Percentiles rank a stretch among this genome's conserved stretches.
These are phyloP conservation scores for Sarcophaga rosellei DNA, from an alignment of 2,888 invertebrate species.

Conservation along the genomic window DNA sequence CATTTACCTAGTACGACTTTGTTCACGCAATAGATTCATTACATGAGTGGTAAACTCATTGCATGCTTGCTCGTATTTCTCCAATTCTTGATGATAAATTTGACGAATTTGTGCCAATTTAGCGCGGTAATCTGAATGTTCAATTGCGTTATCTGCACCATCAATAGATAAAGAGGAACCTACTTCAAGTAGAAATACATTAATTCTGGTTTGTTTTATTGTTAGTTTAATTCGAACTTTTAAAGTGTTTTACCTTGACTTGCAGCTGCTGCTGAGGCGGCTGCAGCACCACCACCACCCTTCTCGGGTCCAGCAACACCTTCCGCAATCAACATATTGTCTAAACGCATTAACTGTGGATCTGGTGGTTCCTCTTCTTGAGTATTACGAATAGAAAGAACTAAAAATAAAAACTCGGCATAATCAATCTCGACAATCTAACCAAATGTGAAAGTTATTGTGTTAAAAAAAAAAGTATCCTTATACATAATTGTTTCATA, in stretches of 20 bases:
- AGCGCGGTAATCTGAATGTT: conserved; percentile 99
- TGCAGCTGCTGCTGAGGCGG: conserved; percentile 94
- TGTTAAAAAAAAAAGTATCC: too few species aligned
- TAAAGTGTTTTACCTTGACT: conserved; percentile 84
- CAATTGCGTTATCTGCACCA: conserved; percentile 95
- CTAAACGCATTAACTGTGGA: conserved; percentile 98
- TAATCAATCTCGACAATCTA: too few species aligned
- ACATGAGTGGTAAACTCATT: conserved; percentile 99
- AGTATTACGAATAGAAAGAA: conserved; percentile 96
- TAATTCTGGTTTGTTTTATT: conserved; percentile 11
- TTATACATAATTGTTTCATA: too few species aligned
- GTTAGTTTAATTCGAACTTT: background rate
- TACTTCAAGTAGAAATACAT: conserved; percentile 63
- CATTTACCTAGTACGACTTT: conserved; percentile 90
- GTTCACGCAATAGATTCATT: conserved; percentile 97
- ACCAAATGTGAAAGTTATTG: too few species aligned
- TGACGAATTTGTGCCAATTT: conserved; percentile 99
- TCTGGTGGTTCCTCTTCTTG: conserved; percentile 99
- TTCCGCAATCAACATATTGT: conserved; percentile 99
- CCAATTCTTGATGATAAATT: conserved; percentile 99
- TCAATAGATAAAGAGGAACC: conserved; percentile 80
- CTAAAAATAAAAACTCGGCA: conserved; percentile 80
- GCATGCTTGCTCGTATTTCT: conserved; percentile 99
- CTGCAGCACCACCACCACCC: conserved; percentile 93
- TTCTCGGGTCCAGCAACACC: conserved; percentile 98